Percentiles rank a stretch among this genome's conserved stretches.
phyloP scores from a whole-genome alignment of 2,888 invertebrate genomes.

The Lepidocyrtinus sp. region DNA sequence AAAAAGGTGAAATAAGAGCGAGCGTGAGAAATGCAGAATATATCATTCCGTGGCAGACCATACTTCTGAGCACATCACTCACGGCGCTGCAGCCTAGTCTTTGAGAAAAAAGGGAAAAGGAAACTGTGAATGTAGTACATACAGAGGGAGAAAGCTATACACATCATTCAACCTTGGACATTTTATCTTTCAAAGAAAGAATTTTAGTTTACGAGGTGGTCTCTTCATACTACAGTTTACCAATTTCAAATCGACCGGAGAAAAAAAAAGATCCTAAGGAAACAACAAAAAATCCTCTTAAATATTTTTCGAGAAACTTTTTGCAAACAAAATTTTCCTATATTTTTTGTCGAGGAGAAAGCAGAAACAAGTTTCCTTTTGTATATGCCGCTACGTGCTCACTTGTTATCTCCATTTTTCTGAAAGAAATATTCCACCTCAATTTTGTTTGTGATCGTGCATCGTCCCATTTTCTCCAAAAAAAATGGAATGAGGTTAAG shows the following conservation, averaged over 20 bases:
- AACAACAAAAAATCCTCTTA: not conserved
- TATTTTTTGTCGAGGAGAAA: not conserved
- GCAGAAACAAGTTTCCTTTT: too few species aligned
- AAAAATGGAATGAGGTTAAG: not conserved
- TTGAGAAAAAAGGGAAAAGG: not conserved
- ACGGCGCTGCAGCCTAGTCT: not conserved
- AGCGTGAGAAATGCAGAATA: not conserved
- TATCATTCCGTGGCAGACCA: not conserved
- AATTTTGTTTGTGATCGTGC: not conserved
- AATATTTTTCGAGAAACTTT: not conserved
- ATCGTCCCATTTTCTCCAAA: not conserved
- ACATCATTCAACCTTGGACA: too few species aligned
- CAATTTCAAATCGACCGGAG: not conserved
- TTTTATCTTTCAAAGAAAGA: too few species aligned
- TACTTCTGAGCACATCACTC: not conserved
- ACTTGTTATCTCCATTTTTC: not conserved
- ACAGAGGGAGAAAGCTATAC: too few species aligned
- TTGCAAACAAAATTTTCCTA: not conserved
- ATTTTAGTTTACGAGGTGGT: too few species aligned
- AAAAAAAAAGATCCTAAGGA: not conserved
- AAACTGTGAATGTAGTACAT: too few species aligned
- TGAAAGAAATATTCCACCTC: not conserved
- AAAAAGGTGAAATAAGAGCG: not conserved
- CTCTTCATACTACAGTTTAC: too few species aligned
- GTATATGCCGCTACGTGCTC: not conserved